A percentile compares a stretch with the other conserved stretches of the same genome.
These are phyloP conservation scores for Vireo griseus DNA, from an alignment of 2,797 vertebrate species.

Conservation along the genomic window DNA sequence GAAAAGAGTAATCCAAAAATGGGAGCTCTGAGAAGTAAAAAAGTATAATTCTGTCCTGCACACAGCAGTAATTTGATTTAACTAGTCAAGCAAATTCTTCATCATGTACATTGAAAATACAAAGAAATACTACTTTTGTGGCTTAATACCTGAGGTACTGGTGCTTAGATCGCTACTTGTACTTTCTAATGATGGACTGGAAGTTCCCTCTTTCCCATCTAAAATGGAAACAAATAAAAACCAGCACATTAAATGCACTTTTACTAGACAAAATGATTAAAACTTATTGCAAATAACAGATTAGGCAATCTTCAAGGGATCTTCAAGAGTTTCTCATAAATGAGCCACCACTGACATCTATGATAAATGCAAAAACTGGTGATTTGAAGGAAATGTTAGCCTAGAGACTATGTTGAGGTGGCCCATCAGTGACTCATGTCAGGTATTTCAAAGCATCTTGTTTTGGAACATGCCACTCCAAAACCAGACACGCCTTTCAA, in stretches of 20 bases:
- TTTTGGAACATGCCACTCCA: not conserved
- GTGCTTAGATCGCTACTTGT: constrained; percentile 85
- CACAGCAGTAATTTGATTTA: not conserved
- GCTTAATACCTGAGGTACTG: constrained; percentile 83
- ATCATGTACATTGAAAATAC: not conserved
- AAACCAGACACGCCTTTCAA: not conserved
- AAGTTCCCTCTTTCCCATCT: constrained; percentile 68
- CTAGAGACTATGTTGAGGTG: not conserved
- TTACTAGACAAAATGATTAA: not conserved
- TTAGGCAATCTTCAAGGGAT: not conserved
- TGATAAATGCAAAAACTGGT: not conserved
- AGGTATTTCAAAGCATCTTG: not conserved
- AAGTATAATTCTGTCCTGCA: not conserved
- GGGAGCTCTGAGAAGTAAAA: not conserved
- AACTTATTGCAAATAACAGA: not conserved
- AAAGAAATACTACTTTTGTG: not conserved
- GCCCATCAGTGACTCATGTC: not conserved
- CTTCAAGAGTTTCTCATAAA: not conserved
- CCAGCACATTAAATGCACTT: not conserved
- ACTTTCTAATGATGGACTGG: constrained; percentile 75
- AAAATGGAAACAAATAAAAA: constrained; percentile 21
- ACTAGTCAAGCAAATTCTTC: not conserved
- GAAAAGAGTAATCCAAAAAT: not conserved
- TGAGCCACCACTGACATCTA: not conserved
- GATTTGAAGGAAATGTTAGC: not conserved